Evolutionary conservation across 2,113 vertebrate genomes (phyloP).

Genomic region (Labeo rohita): DNA sequence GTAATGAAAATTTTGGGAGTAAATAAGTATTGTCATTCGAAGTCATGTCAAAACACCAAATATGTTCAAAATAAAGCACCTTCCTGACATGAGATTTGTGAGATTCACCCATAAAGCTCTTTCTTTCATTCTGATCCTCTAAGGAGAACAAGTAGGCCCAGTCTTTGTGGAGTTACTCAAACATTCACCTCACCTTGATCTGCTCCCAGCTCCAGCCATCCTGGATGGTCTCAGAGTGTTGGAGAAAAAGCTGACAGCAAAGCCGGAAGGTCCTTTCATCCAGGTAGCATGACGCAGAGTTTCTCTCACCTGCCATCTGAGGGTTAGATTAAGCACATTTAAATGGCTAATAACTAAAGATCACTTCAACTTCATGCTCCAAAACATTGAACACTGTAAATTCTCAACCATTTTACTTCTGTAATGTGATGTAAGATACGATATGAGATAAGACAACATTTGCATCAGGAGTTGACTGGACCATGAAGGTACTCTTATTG

Average conservation of each 20-base stretch:
- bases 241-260: constrained; percentile 82
- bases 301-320: constrained; percentile 44
- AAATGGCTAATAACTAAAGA: neutral
- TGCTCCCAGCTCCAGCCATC: constrained; percentile 89
- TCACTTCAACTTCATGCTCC: neutral
- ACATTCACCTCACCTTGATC: constrained; percentile 75
- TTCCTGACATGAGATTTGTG: neutral
- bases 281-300: constrained; percentile 55
- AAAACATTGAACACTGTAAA: neutral
- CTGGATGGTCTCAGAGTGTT: constrained; percentile 78
- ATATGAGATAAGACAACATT: neutral
- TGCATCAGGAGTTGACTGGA: neutral
- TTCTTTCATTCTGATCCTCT: constrained; percentile 17
- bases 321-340: neutral
- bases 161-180: neutral
- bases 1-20: neutral
- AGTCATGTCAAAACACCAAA: neutral
- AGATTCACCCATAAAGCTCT: neutral
- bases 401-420: neutral
- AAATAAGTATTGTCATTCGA: neutral
- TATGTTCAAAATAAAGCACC: neutral
- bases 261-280: constrained; percentile 79
- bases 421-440: neutral
- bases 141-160: neutral
- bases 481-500: neutral